Conservation (phyloP, 2,113 vertebrate genomes). For the Crotalus helleri region DNA sequence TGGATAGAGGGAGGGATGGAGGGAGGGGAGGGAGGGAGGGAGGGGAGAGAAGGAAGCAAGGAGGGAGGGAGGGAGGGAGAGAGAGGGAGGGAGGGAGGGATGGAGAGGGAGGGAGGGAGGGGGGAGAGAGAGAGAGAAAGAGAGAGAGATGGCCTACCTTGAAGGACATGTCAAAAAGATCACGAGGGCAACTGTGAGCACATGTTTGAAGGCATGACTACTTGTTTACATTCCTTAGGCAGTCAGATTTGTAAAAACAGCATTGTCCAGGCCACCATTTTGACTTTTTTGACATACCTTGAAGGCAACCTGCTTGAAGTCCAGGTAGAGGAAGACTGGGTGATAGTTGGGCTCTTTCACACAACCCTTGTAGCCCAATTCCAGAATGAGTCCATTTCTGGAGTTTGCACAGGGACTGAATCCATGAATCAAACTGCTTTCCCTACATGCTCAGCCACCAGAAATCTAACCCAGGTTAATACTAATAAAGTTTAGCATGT, state of each 20-base stretch:
- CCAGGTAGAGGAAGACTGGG: background rate
- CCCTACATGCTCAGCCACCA: background rate
- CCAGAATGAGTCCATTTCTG: background rate
- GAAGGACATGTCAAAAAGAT: background rate
- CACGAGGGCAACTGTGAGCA: background rate
- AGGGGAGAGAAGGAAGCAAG: too few relatives aligned
- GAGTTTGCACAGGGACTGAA: background rate
- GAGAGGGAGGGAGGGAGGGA: accelerated
- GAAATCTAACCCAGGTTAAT: background rate
- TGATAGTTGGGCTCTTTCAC: background rate
- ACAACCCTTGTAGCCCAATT: background rate
- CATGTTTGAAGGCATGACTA: background rate
- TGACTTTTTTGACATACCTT: background rate
- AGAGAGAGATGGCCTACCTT: background rate
- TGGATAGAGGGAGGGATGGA: too few relatives aligned
- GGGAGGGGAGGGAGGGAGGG: background rate
- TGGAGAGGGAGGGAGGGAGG: accelerated
- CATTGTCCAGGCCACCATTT: background rate
- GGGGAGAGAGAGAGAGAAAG: too few relatives aligned
- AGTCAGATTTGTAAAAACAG: background rate
- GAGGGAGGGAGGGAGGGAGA: too few relatives aligned
- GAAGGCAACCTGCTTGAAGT: background rate
- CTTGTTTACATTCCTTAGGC: background rate
- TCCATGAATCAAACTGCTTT: background rate
- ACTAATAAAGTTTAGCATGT: background rate